Percentiles rank a stretch among this genome's conserved stretches.
Conservation (phyloP, 2,888 invertebrate species). For the Lasioglossum zephyrum region DNA sequence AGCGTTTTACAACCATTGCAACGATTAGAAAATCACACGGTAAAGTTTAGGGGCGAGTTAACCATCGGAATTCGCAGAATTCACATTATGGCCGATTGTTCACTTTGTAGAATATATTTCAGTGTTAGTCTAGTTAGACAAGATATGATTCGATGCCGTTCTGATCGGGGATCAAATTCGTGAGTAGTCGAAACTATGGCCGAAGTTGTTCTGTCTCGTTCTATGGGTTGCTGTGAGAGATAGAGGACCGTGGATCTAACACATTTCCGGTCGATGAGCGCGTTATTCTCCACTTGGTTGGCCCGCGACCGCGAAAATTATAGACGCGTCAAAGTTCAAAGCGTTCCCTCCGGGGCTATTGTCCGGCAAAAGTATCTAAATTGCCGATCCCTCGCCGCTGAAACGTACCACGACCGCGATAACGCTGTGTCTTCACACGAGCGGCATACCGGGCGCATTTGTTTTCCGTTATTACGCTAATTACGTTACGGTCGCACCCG, state of each 20-base stretch:
- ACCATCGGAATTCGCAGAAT: not conserved
- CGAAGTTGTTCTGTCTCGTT: not conserved
- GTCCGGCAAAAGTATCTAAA: slow-evolving; percentile 69
- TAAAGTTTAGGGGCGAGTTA: not conserved
- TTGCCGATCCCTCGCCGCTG: slow-evolving; percentile 53
- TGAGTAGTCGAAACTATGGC: not conserved
- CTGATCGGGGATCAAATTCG: not conserved
- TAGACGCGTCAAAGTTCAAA: slow-evolving; percentile 75
- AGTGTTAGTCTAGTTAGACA: not conserved
- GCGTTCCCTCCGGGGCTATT: slow-evolving; percentile 56
- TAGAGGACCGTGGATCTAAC: slow-evolving; percentile 39
- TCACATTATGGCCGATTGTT: not conserved
- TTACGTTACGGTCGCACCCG: slow-evolving; percentile 11
- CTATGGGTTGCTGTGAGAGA: not conserved
- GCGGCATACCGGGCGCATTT: slow-evolving; percentile 27
- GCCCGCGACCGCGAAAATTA: slow-evolving; percentile 70
- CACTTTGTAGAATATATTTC: not conserved
- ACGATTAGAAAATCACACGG: not conserved
- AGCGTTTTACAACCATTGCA: no score
- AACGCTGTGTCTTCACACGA: slow-evolving; percentile 37
- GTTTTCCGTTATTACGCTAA: slow-evolving; percentile 27
- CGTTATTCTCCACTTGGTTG: slow-evolving; percentile 60
- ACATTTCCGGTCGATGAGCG: slow-evolving; percentile 67
- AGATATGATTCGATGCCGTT: not conserved
- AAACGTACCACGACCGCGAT: slow-evolving; percentile 39